Evolutionary conservation across 2,113 vertebrate genomes (phyloP).

Genomic region (Butastur rufipennis): DNA sequence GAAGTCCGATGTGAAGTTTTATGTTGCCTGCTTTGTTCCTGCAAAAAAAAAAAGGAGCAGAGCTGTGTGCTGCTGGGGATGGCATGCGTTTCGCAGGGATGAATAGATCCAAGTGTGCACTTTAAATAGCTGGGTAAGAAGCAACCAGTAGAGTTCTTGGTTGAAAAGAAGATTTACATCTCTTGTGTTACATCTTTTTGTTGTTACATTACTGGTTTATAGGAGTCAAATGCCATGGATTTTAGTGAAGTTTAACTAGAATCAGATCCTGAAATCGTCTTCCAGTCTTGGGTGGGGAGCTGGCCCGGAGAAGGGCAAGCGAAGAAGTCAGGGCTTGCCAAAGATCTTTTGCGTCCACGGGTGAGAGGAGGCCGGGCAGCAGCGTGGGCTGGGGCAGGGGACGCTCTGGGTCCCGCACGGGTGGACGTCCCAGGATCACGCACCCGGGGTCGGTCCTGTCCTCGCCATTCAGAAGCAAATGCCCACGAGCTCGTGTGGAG

Average conservation of each 20-base stretch:
- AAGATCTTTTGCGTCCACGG: background rate
- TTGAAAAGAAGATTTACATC: background rate
- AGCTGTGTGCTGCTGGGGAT: background rate
- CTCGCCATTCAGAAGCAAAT: rapidly evolving
- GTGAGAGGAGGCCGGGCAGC: background rate
- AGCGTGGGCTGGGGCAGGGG: rapidly evolving
- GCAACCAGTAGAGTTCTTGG: background rate
- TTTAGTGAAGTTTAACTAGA: background rate
- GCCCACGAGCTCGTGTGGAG: rapidly evolving
- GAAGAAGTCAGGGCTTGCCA: no score
- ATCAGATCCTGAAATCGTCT: background rate
- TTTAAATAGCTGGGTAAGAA: background rate
- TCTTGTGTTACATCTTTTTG: background rate
- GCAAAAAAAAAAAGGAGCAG: background rate
- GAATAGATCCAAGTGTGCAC: background rate
- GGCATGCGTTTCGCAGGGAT: background rate
- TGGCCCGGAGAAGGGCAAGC: background rate
- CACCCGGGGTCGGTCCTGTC: no score
- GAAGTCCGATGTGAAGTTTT: background rate
- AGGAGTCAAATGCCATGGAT: background rate
- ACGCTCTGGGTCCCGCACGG: rapidly evolving
- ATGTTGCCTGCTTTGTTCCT: background rate
- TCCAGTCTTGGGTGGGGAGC: background rate
- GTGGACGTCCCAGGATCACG: background rate
- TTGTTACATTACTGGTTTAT: background rate